Evolutionary conservation across 2,113 vertebrate species (phyloP), one percentile per base, ranked within the genome.

Genomic region (Micromys minutus): DNA sequence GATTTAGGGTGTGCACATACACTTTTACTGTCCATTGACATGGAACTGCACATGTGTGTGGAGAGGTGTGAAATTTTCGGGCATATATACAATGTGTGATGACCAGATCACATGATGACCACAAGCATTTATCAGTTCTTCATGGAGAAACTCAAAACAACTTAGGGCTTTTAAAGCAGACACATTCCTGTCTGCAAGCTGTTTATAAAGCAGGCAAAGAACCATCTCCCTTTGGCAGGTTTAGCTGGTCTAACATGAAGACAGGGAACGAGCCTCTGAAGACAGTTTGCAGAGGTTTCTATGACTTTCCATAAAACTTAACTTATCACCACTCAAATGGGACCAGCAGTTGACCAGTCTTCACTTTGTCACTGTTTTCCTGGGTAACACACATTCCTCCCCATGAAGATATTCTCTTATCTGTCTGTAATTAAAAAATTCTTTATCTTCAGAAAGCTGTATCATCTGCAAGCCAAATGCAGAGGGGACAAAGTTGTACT

Each of bases 111-210:
- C 29, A 7, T 5, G 26, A 59, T 75, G 77, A 75, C 77, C 55
- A 13, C n/a, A 89, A 21, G 42, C 67, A 42, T 24, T 71, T 29
- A 26, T 34, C 45, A 24, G 83, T 89, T 55, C 77, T 89, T 83
- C 42, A n/a, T 65, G 55, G 15, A 21, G 45, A 11, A 61, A 94
- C 29, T 39, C 77, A 83, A 83, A 89, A 75, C 12, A 26, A 29
- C 26, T 84, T 39, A 22, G 36, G 24, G 39, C 80, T 94, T 89
- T 85, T 76, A 92, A 92, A 34, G 87, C 26, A 65, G 26, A n/a
- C 59, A 21, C 52, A 29, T 21, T 94, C 39, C 90, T 96, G 61
- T 93, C 87, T 76, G 24, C 89, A 96, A 75, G 87, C 72, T 72
- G 84, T 59, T 76, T 95, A 87, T 77, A 91, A 83, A 89, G 22